Percentiles rank a stretch among this genome's conserved stretches.
Evolutionary conservation across 1,140 invertebrate species (phyloP).

Genomic region (Papilio aristodemus): DNA sequence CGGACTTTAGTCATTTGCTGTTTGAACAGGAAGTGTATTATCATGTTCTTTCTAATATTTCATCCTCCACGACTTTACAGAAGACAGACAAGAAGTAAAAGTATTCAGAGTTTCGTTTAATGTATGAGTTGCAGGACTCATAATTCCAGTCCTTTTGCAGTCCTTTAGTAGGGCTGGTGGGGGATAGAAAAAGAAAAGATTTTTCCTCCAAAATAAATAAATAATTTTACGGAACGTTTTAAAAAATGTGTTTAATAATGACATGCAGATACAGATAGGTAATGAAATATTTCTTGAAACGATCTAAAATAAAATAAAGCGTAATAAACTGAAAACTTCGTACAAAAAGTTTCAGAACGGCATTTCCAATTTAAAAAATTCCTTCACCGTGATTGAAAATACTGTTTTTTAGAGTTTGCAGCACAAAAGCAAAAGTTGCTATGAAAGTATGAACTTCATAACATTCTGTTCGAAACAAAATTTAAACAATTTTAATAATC

Average conservation of each 20-base stretch:
- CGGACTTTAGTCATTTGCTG: conserved; percentile 21
- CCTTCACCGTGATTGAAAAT: conserved; percentile 10
- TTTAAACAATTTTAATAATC: not conserved
- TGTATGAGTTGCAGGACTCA: no score
- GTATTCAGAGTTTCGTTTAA: no score
- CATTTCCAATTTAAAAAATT: conserved; percentile 13
- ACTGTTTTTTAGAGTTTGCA: not conserved
- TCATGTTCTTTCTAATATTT: not conserved
- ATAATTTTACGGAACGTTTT: no score
- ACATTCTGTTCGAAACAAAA: not conserved
- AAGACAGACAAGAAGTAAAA: not conserved
- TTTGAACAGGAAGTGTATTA: not conserved
- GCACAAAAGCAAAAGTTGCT: not conserved
- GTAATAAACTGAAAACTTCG: not conserved
- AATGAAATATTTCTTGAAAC: not conserved
- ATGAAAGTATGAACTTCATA: not conserved
- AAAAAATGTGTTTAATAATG: no score
- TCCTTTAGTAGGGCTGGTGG: no score
- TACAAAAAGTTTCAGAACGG: not conserved
- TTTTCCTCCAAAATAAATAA: no score
- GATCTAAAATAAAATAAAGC: not conserved
- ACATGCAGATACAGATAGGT: no score
- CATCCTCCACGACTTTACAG: not conserved
- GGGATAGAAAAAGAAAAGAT: no score
- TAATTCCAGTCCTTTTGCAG: no score